Conservation (phyloP, 1,140 invertebrate genomes). For the Drosophila arizonae region DNA sequence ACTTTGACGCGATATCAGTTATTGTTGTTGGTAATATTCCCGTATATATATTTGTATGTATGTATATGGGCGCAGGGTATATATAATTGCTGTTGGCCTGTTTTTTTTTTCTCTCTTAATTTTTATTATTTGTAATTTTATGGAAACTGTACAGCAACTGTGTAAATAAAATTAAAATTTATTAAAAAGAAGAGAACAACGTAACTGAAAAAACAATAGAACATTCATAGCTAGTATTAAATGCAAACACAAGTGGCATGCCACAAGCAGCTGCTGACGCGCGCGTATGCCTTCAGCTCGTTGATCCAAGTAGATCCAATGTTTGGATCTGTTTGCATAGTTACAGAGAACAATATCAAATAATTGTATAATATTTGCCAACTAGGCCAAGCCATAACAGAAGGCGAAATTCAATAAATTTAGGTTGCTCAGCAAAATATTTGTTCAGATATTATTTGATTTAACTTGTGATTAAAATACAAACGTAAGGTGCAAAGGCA, state of each 20-base stretch:
- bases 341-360: conserved; percentile 64
- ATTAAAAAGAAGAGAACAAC: conserved; percentile 30
- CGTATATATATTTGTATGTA: conserved; percentile 5
- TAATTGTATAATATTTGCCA: conserved; percentile 66
- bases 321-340: conserved; percentile 50
- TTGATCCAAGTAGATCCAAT: conserved; percentile 51
- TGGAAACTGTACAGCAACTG: conserved; percentile 76
- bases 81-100: conserved; percentile 61
- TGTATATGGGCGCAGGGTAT: conserved; percentile 39
- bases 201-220: conserved; percentile 50
- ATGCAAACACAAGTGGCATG: conserved; percentile 70
- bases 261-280: conserved; percentile 52
- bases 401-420: conserved; percentile 14
- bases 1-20: conserved; percentile 75
- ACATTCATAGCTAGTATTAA: conserved; percentile 33
- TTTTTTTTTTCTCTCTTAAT: conserved; percentile 28
- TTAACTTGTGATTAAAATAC: background rate
- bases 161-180: conserved; percentile 74
- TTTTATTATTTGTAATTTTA: conserved; percentile 76
- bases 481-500: background rate
- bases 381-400: conserved; percentile 1
- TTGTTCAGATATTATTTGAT: conserved; percentile 35
- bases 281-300: conserved; percentile 6
- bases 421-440: conserved; percentile 58
- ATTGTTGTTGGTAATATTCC: conserved; percentile 50